Evolutionary conservation across 2,113 vertebrate species (phyloP).

Genomic region (Amblyornis subalaris): DNA sequence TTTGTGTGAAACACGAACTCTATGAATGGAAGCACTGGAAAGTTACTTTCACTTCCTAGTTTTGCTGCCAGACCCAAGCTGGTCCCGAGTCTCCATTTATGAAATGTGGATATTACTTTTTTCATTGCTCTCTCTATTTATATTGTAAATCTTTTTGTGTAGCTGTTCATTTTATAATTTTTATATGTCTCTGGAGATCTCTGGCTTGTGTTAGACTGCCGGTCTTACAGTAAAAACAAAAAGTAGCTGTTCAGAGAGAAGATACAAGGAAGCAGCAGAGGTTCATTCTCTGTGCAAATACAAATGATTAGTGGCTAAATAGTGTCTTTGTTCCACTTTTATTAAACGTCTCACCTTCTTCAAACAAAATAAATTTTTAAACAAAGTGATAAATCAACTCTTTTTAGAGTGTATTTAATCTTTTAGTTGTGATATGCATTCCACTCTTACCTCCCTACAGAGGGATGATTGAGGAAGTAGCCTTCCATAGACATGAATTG

Average conservation of each 20-base stretch:
- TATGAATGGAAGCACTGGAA: not conserved
- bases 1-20: not conserved
- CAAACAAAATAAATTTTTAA: not conserved
- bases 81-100: not conserved
- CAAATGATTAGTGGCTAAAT: not conserved
- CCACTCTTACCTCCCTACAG: accelerated
- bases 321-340: not conserved
- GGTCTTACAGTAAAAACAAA: not conserved
- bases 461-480: not conserved
- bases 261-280: not conserved
- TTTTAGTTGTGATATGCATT: not conserved
- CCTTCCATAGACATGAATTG: not conserved
- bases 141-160: not conserved
- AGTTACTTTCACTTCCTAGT: not conserved
- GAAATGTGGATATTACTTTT: not conserved
- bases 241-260: not conserved
- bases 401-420: not conserved
- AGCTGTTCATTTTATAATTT: not conserved
- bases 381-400: not conserved
- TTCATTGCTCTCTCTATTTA: not conserved
- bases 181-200: not conserved
- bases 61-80: not conserved
- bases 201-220: not conserved
- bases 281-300: not conserved
- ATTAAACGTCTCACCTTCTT: not conserved